Base-by-base conservation (phyloP, 2,888 invertebrate genomes). In the Colostygia pectinataria region DNA sequence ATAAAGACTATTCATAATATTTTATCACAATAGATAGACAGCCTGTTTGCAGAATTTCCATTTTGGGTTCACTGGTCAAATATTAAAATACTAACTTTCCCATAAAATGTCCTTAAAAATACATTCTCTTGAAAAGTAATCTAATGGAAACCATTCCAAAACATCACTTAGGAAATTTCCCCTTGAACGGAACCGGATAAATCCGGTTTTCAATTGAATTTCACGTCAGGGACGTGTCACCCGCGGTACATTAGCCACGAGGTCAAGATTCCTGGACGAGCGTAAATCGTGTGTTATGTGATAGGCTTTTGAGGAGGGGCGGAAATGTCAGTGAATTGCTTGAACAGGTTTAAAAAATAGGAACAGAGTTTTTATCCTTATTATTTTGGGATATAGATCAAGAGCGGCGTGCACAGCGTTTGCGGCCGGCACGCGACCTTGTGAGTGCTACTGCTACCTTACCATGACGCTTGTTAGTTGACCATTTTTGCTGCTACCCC, bases 161-260 rank as follows among this genome's bases (percentile, higher is more conserved):
- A 76, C 79, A 83, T 80, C 83, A 75, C 78, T 81, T 77, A 77
- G 75, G 73, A 73, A 45, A 74, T 75, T 74, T 66, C 69, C 73
- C 66, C 66, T 55, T 61, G 53, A 55, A 38, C 57, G 70, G 59
- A 61, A 57, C 61, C 60, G 68, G 65, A 63, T 63, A 74, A 71
- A 69, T 61, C 73, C 74, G 76, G 74, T 80, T 83, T 83, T 82
- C 84, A 88, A 88, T 88, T 80, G 85, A 73, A 83, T 80, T 77
- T 77, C 75, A 65, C 62, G 70, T 72, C 68, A 71, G 71, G 68
- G 77, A 72, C 77, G 71, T 74, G 75, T 77, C 77, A 64, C 75
- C 66, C 73, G 75, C 83, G 86, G 65, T 80, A 86, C 79, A 87
- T 87, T 89, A 86, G 68, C 68, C 59, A 34, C 44, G 15, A 42